Evolutionary conservation across 2,797 vertebrate species (phyloP).

Genomic region (Malurus splendens): DNA sequence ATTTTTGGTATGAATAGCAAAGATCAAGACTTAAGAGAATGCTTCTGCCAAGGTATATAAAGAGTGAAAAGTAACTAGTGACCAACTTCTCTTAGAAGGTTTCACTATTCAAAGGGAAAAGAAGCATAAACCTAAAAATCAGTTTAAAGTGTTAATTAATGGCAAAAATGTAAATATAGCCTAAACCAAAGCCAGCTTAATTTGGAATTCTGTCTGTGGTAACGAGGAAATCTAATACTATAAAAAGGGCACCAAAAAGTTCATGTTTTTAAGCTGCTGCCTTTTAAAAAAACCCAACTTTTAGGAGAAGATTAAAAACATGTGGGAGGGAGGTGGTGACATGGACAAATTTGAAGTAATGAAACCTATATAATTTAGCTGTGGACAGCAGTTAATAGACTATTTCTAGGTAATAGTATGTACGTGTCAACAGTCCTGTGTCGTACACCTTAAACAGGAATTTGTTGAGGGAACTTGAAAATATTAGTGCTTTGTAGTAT

Average conservation of each 20-base stretch:
- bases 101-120: not conserved
- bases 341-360: slow-evolving; percentile 56
- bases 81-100: not conserved
- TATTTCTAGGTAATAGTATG: slow-evolving; percentile 6
- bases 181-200: not conserved
- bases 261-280: not conserved
- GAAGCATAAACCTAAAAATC: not conserved
- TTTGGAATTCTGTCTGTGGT: not conserved
- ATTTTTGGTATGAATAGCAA: not conserved
- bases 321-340: slow-evolving; percentile 40
- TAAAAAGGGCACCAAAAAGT: not conserved
- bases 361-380: slow-evolving; percentile 53
- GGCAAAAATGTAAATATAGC: not conserved
- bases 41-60: not conserved
- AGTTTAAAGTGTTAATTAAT: not conserved
- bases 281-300: not conserved
- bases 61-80: not conserved
- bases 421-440: slow-evolving; percentile 38
- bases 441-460: slow-evolving; percentile 4
- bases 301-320: slow-evolving; percentile 51
- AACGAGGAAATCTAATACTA: not conserved
- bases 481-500: not conserved
- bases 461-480: not conserved
- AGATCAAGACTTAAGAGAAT: not conserved
- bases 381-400: slow-evolving; percentile 47